Base-by-base conservation (phyloP, 2,797 vertebrate genomes). In the Pipistrellus nathusii region DNA sequence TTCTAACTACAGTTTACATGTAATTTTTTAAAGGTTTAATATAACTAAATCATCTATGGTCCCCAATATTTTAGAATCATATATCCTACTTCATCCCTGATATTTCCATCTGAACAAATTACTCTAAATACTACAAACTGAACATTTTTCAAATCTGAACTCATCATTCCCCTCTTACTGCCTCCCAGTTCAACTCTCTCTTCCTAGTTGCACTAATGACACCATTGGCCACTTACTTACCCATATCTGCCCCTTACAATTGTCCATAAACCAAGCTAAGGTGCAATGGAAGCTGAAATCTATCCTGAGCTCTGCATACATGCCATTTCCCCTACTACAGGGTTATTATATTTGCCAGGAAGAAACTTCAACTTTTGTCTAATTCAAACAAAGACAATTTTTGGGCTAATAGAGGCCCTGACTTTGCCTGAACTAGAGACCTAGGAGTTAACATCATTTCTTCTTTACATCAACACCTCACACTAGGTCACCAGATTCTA, bases 341-440 rank as follows among this genome's bases (percentile, higher is more conserved):
- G 8, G 7, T 10, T 73, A 38, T 64, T 66, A 66, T 11, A 64
- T 8, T 69, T 57, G 17, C 35, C 18, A 48, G 48, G 30, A 66
- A 82, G 64, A 94, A 94, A 78, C 84, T 5, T 0, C 21, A 57
- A 46, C 57, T 44, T 90, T 90, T 86, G 71, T 75, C 86, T 62
- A 76, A 92, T 53, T 68, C 17, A 23, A 90, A 86, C 1, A 18
- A 32, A 23, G 23, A 48, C 68, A 55, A 3, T 41, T 20, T 41
- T 51, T 41, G 30, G 35, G 41, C 32, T 62, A 30, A 41, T 10
- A 23, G 44, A 2, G 0, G 6, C 11, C 25, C 38, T 51, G 53
- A 84, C 41, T 53, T n/a, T 51, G 32, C 46, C 69, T 80, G 46
- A 88, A 27, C 57, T 69, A 59, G 11, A 90, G 72, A 62, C 5